phyloP scores from a whole-genome alignment of 2,888 invertebrate genomes.

The Rotaria macrura region DNA sequence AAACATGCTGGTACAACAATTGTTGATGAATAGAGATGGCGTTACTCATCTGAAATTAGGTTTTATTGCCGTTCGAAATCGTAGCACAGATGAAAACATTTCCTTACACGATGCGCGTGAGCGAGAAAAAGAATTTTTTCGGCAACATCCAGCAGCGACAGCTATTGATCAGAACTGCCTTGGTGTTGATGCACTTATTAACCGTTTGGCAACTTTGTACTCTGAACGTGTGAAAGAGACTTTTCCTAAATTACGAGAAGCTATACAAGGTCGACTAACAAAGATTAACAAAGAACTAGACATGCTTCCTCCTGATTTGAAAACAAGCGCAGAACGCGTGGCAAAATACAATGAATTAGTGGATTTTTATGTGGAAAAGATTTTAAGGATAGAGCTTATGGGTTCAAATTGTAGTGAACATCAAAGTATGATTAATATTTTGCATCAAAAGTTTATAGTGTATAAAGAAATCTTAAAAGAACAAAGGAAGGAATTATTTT shows the following conservation, averaged over 20 bases:
- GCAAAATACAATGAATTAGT: background rate
- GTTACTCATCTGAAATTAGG: background rate
- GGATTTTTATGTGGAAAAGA: background rate
- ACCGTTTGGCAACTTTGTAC: background rate
- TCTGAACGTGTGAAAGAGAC: background rate
- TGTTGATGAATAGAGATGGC: background rate
- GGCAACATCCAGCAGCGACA: background rate
- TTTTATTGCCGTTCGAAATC: background rate
- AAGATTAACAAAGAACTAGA: background rate
- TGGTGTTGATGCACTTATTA: background rate
- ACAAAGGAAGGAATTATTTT: background rate
- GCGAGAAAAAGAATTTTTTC: background rate
- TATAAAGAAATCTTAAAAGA: background rate
- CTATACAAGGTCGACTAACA: background rate
- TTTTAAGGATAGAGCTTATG: background rate
- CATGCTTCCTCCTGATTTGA: background rate
- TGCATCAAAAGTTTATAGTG: background rate
- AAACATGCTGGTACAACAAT: background rate
- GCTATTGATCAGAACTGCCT: background rate
- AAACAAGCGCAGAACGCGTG: background rate
- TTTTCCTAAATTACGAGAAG: background rate
- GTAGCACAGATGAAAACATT: background rate
- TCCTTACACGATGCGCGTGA: background rate
- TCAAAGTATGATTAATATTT: background rate
- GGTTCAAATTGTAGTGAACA: background rate